Evolutionary conservation across 2,113 vertebrate genomes (phyloP).

Genomic region (Donacobius atricapilla): DNA sequence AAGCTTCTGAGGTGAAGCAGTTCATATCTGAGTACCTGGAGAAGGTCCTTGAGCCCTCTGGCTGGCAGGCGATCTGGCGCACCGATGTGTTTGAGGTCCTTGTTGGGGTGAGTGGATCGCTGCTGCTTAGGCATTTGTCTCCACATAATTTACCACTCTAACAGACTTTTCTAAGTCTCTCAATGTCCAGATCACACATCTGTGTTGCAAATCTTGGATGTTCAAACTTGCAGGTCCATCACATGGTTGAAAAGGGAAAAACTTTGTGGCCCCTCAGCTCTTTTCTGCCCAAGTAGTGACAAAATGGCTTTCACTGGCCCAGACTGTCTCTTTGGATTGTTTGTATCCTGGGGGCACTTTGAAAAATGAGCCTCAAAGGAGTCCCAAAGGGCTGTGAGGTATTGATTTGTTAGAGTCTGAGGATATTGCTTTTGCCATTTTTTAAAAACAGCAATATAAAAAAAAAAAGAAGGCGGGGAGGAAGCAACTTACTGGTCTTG

Average conservation of each 20-base stretch:
- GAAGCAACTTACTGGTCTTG: neutral
- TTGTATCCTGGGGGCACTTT: neutral
- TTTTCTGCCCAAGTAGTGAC: neutral
- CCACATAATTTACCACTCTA: neutral
- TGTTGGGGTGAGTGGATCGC: conserved; percentile 79
- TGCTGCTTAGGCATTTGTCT: neutral
- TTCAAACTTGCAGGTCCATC: neutral
- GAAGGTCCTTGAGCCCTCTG: conserved; percentile 86
- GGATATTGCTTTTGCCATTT: neutral
- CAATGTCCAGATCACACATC: accelerated
- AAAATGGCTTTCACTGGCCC: neutral
- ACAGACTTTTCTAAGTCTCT: neutral
- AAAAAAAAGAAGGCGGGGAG: accelerated
- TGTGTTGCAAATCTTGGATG: neutral
- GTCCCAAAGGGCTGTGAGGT: neutral
- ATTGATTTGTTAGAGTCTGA: neutral
- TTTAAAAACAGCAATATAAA: neutral
- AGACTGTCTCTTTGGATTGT: neutral
- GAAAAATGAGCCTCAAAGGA: neutral
- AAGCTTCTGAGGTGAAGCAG: conserved; percentile 86
- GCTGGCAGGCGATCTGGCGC: conserved; percentile 91
- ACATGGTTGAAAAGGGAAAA: neutral
- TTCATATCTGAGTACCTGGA: conserved; percentile 93
- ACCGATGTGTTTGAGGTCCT: conserved; percentile 88
- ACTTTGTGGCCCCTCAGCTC: neutral